Conservation (phyloP, 2,797 vertebrate species). For the Phalanger gymnotis region DNA sequence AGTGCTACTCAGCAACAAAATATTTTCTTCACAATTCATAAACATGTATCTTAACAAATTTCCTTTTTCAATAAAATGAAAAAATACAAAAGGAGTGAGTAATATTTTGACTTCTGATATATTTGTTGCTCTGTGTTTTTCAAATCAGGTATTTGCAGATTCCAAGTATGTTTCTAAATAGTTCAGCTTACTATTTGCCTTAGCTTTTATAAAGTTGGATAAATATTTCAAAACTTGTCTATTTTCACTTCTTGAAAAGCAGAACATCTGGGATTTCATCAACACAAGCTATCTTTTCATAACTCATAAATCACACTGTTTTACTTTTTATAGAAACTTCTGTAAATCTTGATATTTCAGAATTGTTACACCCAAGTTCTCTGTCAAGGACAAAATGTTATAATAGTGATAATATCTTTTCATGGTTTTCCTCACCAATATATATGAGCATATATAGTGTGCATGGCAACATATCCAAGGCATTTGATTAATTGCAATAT, state of each 20-base stretch:
- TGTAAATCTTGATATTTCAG: background rate
- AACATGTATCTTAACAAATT: background rate
- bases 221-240: background rate
- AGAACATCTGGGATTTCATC: background rate
- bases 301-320: background rate
- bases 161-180: background rate
- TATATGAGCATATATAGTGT: background rate
- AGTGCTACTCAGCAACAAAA: rapidly evolving
- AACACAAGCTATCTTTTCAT: background rate
- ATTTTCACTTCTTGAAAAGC: background rate
- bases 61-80: background rate
- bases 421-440: background rate
- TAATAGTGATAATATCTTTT: rapidly evolving
- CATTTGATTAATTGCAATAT: background rate
- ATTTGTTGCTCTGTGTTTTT: background rate
- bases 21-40: background rate
- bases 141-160: background rate
- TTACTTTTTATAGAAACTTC: background rate
- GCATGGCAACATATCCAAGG: background rate
- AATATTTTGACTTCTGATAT: background rate
- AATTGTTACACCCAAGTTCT: background rate
- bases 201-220: background rate
- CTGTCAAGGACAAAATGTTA: background rate
- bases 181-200: background rate
- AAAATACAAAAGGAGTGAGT: constrained; percentile 8